Evolutionary conservation across 2,888 invertebrate genomes (phyloP).

Genomic region (Drosophila dives): DNA sequence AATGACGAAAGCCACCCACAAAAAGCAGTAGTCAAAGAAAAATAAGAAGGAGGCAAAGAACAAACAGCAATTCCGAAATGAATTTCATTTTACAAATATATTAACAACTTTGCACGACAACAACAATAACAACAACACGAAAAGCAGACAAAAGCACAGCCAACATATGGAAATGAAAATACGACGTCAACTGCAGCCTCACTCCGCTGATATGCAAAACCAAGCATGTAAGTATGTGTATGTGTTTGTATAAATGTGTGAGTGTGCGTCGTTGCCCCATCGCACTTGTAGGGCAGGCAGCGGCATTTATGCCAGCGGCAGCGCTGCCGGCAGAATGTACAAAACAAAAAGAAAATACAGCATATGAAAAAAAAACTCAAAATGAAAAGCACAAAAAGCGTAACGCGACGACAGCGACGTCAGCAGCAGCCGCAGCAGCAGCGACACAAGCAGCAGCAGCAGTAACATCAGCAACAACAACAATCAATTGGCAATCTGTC

Average conservation of each 20-base stretch:
- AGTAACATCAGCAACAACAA: constrained; percentile 56
- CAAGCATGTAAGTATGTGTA: constrained; percentile 10
- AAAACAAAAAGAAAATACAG: constrained; percentile 37
- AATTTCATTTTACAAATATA: constrained; percentile 82
- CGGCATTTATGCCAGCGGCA: constrained; percentile 71
- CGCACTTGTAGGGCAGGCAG: constrained; percentile 72
- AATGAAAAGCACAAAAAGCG: constrained; percentile 72
- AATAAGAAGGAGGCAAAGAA: constrained; percentile 29
- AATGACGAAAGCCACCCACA: constrained; percentile 5
- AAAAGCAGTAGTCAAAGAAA: not conserved
- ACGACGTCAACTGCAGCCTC: constrained; percentile 62
- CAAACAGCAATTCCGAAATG: constrained; percentile 76
- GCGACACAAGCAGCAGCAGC: constrained; percentile 30
- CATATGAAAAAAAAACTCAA: constrained; percentile 38
- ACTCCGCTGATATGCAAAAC: constrained; percentile 54
- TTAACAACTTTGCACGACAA: constrained; percentile 76
- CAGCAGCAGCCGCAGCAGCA: constrained; percentile 34
- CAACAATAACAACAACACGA: constrained; percentile 22
- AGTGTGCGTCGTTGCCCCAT: constrained; percentile 52
- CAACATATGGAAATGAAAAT: constrained; percentile 79
- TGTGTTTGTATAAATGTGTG: constrained; percentile 15
- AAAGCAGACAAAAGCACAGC: constrained; percentile 60
- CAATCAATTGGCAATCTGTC: constrained; percentile 78
- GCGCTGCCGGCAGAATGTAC: constrained; percentile 62
- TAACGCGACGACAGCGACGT: constrained; percentile 56